These are phyloP conservation scores for Chelon auratus DNA, from an alignment of 2,797 vertebrate genomes.

Conservation along the genomic window DNA sequence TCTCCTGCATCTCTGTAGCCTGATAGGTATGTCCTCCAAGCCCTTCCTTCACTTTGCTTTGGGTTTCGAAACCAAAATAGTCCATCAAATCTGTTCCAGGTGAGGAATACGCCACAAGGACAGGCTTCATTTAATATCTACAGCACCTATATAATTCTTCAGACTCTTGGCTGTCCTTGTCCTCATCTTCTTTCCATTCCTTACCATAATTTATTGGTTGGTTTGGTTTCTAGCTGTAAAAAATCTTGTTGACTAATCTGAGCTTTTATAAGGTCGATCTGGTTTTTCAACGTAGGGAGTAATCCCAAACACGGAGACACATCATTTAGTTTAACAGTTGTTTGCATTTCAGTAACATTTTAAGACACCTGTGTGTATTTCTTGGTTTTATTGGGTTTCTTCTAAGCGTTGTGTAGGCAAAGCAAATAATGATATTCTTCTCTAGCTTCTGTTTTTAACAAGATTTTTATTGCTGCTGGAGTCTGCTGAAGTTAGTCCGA, in stretches of 20 bases:
- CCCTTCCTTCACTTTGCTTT: background rate
- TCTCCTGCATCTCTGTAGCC: constrained; percentile 16
- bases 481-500: background rate
- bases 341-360: constrained; percentile 29
- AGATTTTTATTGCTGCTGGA: background rate
- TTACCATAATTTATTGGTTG: background rate
- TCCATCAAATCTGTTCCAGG: constrained; percentile 1
- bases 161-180: constrained; percentile 6
- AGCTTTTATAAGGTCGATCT: constrained; percentile 4
- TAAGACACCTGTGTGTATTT: constrained; percentile 28
- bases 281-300: background rate
- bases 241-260: constrained; percentile 6
- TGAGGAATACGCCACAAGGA: constrained; percentile 3
- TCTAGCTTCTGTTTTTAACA: background rate
- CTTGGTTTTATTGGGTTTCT: constrained; percentile 42
- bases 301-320: constrained; percentile 2
- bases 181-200: constrained; percentile 14
- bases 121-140: constrained; percentile 19
- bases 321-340: constrained; percentile 16
- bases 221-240: constrained; percentile 17
- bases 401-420: constrained; percentile 58
- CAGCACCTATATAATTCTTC: constrained; percentile 5
- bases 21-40: background rate
- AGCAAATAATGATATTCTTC: background rate
- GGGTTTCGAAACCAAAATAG: background rate